These are phyloP conservation scores for Philotrypesis tridentata DNA, from an alignment of 1,140 invertebrate genomes.

Conservation along the genomic window DNA sequence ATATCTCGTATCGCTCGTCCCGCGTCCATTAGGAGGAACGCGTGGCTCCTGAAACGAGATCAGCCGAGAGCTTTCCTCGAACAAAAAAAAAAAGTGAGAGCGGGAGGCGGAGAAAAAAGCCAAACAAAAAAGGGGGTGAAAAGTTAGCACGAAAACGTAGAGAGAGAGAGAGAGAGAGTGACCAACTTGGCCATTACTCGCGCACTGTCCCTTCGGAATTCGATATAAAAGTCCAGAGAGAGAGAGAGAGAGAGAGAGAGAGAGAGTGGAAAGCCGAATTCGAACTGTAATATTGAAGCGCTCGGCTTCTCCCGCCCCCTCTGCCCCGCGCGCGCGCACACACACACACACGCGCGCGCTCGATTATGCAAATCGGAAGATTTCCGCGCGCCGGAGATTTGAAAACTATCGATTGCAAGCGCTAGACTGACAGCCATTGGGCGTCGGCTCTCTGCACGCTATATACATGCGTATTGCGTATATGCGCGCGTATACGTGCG, in stretches of 20 bases:
- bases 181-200: slow-evolving; percentile 7
- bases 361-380: neutral
- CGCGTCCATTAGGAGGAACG: slow-evolving; percentile 7
- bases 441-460: neutral
- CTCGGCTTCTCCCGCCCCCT: too few species aligned
- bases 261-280: neutral
- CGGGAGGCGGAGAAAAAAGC: slow-evolving; percentile 54
- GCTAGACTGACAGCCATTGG: neutral
- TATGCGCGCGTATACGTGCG: too few species aligned
- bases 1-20: slow-evolving; percentile 9
- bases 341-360: too few species aligned
- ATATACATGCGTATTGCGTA: too few species aligned
- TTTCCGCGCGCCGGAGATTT: neutral
- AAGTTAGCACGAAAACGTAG: slow-evolving; percentile 39
- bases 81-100: slow-evolving; percentile 42
- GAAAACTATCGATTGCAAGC: neutral
- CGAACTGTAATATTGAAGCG: neutral
- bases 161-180: too few species aligned
- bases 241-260: too few species aligned
- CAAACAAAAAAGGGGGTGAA: too few species aligned
- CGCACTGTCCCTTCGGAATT: slow-evolving; percentile 6
- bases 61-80: neutral
- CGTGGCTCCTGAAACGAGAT: neutral
- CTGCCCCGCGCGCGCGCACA: too few species aligned
- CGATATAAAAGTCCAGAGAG: neutral